Evolutionary conservation across 2,797 vertebrate species (phyloP), one percentile per base, ranked within the genome.

Genomic region (Lates japonicus): DNA sequence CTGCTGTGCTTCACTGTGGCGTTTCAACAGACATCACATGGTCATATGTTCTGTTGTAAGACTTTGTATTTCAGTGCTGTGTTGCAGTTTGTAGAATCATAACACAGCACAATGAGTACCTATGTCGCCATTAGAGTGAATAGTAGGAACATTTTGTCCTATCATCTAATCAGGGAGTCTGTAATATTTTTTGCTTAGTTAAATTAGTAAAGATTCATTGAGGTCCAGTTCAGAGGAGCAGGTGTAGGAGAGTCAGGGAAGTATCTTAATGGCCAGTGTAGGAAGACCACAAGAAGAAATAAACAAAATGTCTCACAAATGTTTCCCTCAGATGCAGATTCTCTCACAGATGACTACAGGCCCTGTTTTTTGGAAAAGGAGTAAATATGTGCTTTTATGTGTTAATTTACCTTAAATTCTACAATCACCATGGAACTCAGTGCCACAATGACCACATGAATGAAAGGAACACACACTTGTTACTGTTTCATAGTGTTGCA

Each of bases 131-230:
- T 35, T 7, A 35, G 1, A 1, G 3, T 48, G 22, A 9, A 17
- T 2, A 29, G 8, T 17, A 6, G 44, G 59, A 68, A 72, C 73
- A 67, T 67, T 70, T 63, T 71, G 68, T 80, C 33, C 70, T 1
- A 2, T 35, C 0, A 1, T 44, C 13, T 25, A 8, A 51, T 57
- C 37, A 16, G n/a, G 17, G 22, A 8, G 10, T 39, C 49, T 75
- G 29, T 52, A 39, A 37, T 70, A 33, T 29, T 60, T 29, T 35
- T 64, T 72, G 22, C 13, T 7, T 3, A 2, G 54, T 42, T 70
- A 2, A 52, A 54, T 37, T 14, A 22, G 11, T 7, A 11, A 39
- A 46, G 44, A 49, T 33, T 64, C 5, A 33, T 39, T 4, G 1
- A n/a, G 9, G 9, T 58, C 7, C 1, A 3, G 8, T 11, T 52